These are phyloP conservation scores for Sympetrum striolatum DNA, from an alignment of 2,888 invertebrate genomes.

Conservation along the genomic window DNA sequence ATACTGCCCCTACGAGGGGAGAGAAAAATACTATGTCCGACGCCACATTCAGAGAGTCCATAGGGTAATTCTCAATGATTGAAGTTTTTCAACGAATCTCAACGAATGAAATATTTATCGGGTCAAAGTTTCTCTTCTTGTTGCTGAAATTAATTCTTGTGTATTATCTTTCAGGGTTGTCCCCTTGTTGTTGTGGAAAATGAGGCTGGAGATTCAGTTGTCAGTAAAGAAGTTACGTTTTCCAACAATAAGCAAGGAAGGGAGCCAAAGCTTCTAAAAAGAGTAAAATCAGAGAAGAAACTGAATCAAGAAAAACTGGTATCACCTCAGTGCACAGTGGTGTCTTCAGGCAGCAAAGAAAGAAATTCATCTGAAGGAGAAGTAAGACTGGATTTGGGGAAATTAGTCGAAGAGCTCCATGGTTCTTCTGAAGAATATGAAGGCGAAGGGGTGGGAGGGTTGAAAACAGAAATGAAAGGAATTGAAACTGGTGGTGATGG, in stretches of 20 bases:
- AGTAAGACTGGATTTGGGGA: background rate
- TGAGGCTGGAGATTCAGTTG: background rate
- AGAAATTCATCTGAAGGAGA: background rate
- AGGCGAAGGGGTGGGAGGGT: background rate
- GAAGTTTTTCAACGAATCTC: too few species aligned
- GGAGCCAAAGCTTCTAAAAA: background rate
- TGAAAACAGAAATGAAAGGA: background rate
- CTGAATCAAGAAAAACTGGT: background rate
- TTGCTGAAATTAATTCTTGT: background rate
- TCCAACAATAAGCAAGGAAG: background rate
- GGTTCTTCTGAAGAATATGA: background rate
- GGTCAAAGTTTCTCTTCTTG: background rate
- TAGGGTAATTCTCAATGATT: conserved; percentile 33
- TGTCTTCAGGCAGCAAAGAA: background rate
- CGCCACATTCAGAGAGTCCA: conserved; percentile 50
- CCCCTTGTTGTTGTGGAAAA: conserved; percentile 9
- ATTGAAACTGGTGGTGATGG: background rate
- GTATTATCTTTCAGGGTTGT: background rate
- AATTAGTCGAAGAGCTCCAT: background rate
- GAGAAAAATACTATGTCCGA: conserved; percentile 50
- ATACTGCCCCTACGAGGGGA: conserved; percentile 50
- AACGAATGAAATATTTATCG: too few species aligned
- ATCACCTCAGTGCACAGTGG: too few species aligned
- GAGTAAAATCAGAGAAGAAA: background rate
- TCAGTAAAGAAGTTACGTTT: background rate